Evolutionary conservation across 2,888 invertebrate species (phyloP), one percentile per base, ranked within the genome.

Genomic region (Pherbina coryleti): DNA sequence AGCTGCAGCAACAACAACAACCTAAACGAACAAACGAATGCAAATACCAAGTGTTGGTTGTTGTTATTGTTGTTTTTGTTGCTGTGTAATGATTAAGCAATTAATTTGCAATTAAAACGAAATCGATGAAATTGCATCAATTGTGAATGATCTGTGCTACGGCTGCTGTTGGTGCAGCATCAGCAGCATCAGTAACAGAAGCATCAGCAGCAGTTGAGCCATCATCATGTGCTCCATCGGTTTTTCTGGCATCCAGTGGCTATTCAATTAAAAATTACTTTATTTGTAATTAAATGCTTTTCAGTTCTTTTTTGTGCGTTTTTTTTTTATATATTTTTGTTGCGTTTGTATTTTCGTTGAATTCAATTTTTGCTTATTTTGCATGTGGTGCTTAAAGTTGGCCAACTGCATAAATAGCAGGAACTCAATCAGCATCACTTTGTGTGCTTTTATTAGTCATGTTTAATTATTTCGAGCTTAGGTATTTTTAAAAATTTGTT

Each of bases 261-360:
- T 86, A 87, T 87, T 86, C 86, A 87, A 86, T 86, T 87, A 87
- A 87, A 87, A 87, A 86, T 86, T 87, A 87, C 86, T 87, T 87
- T 86, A 85, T 86, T 86, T 86, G 86, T 86, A 87, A 87, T 86
- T 87, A 86, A 87, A 86, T 87, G 85, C 85, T 84, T 85, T 75
- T 67, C 75, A 72, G 60, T 22, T 72, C 19, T 14, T n/a, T 37
- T 67, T 37, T n/a, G n/a, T n/a, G n/a, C n/a, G n/a, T n/a, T n/a
- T n/a, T n/a, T n/a, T n/a, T n/a, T n/a, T n/a, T n/a, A n/a, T n/a
- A n/a, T n/a, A n/a, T n/a, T 37, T 37, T 72, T 44, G 31, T n/a
- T 17, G 17, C 25, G 17, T 22, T 22, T 69, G 11, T 22, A 25
- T 67, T 31, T 25, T 74, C 37, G 44, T 17, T 66, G n/a, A 31